Evolutionary conservation across 1,140 invertebrate genomes (phyloP).

Genomic region (Spodoptera frugiperda): DNA sequence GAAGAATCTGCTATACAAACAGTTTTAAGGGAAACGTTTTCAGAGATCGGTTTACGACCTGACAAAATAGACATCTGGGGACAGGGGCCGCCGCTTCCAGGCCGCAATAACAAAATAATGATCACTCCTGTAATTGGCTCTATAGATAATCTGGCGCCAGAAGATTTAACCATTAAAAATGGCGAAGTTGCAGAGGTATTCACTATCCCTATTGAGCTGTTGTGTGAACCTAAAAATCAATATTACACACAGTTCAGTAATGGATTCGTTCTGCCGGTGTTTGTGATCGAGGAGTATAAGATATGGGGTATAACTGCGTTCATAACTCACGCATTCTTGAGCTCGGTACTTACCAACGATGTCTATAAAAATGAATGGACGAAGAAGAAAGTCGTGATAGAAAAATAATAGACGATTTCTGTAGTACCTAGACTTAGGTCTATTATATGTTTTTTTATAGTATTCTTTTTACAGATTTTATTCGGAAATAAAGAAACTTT

Average conservation of each 20-base stretch:
- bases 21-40: constrained; percentile 94
- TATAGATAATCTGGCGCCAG: constrained; percentile 85
- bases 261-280: constrained; percentile 76
- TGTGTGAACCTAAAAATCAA: constrained; percentile 88
- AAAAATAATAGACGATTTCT: constrained; percentile 18
- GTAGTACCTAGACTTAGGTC: neutral
- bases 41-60: constrained; percentile 93
- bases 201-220: constrained; percentile 88
- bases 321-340: constrained; percentile 79
- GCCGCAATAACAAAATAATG: constrained; percentile 85
- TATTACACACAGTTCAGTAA: constrained; percentile 75
- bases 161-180: constrained; percentile 88
- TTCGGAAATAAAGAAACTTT: constrained; percentile 45
- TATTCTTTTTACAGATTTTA: neutral
- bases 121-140: constrained; percentile 93
- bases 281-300: constrained; percentile 72
- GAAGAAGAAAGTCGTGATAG: constrained; percentile 63
- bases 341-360: constrained; percentile 70
- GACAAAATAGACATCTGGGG: constrained; percentile 92
- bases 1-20: constrained; percentile 89
- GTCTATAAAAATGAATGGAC: constrained; percentile 77
- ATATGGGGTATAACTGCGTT: constrained; percentile 82
- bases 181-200: constrained; percentile 94
- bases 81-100: constrained; percentile 74
- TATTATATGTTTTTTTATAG: no score